Conservation (phyloP, 2,113 vertebrate species). For the Pomatostomus ruficeps region DNA sequence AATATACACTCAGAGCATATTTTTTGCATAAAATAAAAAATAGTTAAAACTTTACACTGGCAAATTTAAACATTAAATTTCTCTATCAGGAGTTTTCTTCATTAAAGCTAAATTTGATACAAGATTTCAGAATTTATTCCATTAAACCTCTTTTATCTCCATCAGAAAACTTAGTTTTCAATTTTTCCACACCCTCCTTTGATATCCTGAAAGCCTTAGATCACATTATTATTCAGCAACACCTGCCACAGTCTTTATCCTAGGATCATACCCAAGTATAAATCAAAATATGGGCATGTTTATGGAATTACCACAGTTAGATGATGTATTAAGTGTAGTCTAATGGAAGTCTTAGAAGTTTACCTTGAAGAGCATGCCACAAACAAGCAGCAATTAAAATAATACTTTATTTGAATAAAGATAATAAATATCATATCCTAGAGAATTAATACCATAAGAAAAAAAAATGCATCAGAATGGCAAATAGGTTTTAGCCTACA, state of each 20-base stretch:
- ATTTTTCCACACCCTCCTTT: background rate
- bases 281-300: background rate
- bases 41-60: background rate
- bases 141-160: background rate
- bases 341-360: background rate
- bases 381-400: constrained; percentile 31
- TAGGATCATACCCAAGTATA: background rate
- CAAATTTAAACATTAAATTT: background rate
- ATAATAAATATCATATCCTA: background rate
- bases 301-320: background rate
- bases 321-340: background rate
- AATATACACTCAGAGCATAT: background rate
- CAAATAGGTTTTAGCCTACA: background rate
- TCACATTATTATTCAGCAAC: background rate
- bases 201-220: background rate
- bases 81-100: background rate
- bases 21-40: background rate
- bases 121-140: background rate
- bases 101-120: background rate
- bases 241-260: background rate
- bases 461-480: background rate
- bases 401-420: background rate
- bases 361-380: background rate
- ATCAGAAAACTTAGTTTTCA: background rate
- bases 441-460: background rate